Base-by-base conservation (phyloP, 1,140 invertebrate genomes). In the Caenorhabditis remanei region DNA sequence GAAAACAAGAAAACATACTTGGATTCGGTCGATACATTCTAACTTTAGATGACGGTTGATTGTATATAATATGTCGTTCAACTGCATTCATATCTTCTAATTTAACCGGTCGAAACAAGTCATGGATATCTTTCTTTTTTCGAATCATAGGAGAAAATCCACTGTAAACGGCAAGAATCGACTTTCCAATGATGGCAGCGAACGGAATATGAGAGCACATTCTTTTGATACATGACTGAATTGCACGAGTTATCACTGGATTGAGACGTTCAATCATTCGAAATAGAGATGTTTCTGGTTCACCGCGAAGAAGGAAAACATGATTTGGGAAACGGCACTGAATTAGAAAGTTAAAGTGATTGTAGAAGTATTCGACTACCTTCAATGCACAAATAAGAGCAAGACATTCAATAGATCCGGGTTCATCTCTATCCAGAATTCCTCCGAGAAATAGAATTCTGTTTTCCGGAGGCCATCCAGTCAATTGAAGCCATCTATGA, bases 311-410 rank as follows among this genome's bases (percentile, higher is more conserved):
- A 50, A 87, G 24, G 32, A 21, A 87, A n/a, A 87, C 87, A 16
- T 87, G 53, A 5, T 79, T 71, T 40, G 87, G 87, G 53, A 85
- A 84, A n/a, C 84, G 84, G 32, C 87, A 58, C 87, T 87, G 83
- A 14, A 85, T 56, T 14, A 43, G 4, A n/a, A n/a, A 21, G 21
- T n/a, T n/a, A n/a, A 58, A n/a, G 14, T 21, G n/a, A 5, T n/a
- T n/a, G 0, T n/a, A 58, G 14, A n/a, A 21, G 14, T 4, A 19
- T 8, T 65, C 53, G 7, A 2, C 7, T 67, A 87, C 87, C 83
- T 87, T 87, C 24, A 87, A 53, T 16, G 87, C 50, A 61, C 55
- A 53, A 53, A 87, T 84, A n/a, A 87, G 48, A 24, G 87, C 82
- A 55, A 87, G 87, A 56, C 56, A 61, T 32, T 87, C 87, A 7